Percentiles rank a stretch among this genome's conserved stretches.
These are phyloP conservation scores for Panthera tigris DNA, from an alignment of 2,113 vertebrate genomes.

Conservation along the genomic window DNA sequence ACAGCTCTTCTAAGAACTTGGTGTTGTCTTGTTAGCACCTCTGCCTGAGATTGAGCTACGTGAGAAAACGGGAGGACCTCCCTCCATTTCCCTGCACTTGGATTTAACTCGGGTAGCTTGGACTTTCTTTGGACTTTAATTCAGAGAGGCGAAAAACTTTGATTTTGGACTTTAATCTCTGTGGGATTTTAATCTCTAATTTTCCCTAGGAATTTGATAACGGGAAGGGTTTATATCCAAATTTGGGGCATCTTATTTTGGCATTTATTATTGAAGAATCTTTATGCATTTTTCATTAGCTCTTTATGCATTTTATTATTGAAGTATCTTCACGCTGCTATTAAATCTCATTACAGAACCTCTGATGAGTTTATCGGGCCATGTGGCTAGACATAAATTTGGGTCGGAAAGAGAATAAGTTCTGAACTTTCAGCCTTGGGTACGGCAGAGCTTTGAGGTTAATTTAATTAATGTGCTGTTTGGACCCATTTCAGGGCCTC, in stretches of 20 bases:
- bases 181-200: slow-evolving; percentile 63
- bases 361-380: slow-evolving; percentile 67
- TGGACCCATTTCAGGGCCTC: not conserved
- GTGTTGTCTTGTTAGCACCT: not conserved
- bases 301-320: slow-evolving; percentile 72
- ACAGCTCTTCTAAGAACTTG: not conserved
- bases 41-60: not conserved
- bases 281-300: slow-evolving; percentile 72
- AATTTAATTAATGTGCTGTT: not conserved
- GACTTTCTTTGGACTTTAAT: slow-evolving; percentile 42
- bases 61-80: not conserved
- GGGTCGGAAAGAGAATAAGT: slow-evolving; percentile 41
- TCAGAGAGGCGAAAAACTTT: slow-evolving; percentile 45
- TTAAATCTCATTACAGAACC: slow-evolving; percentile 73
- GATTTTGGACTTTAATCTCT: slow-evolving; percentile 65
- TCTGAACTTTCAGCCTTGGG: slow-evolving; percentile 49
- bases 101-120: slow-evolving; percentile 19
- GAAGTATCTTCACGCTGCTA: slow-evolving; percentile 69
- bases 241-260: slow-evolving; percentile 70
- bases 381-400: slow-evolving; percentile 58
- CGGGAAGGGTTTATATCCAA: slow-evolving; percentile 61
- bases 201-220: slow-evolving; percentile 71
- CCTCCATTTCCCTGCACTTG: not conserved
- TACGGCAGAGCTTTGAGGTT: not conserved
- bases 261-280: slow-evolving; percentile 74